Evolutionary conservation across 2,888 invertebrate genomes (phyloP).

Genomic region (Lasioglossum villosulum): DNA sequence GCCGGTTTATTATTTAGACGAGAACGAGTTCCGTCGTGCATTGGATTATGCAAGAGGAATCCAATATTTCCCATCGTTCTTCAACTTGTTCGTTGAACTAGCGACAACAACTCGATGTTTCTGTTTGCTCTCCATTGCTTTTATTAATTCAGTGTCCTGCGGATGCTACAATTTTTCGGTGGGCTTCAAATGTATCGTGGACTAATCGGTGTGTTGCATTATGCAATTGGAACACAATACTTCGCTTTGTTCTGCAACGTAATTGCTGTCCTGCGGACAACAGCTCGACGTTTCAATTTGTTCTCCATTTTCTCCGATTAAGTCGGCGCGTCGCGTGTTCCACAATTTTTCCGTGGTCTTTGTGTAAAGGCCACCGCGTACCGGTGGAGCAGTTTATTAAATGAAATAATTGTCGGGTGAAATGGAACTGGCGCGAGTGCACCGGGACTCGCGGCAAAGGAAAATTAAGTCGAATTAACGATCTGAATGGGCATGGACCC

Average conservation of each 20-base stretch:
- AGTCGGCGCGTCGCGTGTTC: not conserved
- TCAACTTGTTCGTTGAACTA: not conserved
- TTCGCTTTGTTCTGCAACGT: not conserved
- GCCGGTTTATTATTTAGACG: slow-evolving; percentile 7
- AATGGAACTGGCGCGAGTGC: not conserved
- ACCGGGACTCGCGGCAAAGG: not conserved
- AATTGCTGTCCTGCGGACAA: not conserved
- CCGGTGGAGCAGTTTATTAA: not conserved
- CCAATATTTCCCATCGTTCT: not conserved
- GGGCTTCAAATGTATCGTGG: too few relatives aligned
- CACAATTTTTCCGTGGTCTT: not conserved
- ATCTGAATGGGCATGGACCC: not conserved
- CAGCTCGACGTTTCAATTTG: not conserved
- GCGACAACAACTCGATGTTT: not conserved
- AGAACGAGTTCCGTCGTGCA: not conserved
- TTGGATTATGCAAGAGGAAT: not conserved
- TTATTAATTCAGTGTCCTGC: too few relatives aligned
- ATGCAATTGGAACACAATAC: not conserved
- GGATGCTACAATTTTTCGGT: too few relatives aligned
- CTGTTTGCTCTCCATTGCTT: not conserved
- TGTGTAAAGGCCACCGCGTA: not conserved
- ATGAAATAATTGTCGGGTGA: not conserved
- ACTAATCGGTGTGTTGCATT: not conserved
- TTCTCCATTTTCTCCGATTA: not conserved
- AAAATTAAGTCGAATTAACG: not conserved